Percentiles rank a stretch among this genome's conserved stretches.
Evolutionary conservation across 2,113 vertebrate genomes (phyloP).

Genomic region (Dicrurus megarhynchus): DNA sequence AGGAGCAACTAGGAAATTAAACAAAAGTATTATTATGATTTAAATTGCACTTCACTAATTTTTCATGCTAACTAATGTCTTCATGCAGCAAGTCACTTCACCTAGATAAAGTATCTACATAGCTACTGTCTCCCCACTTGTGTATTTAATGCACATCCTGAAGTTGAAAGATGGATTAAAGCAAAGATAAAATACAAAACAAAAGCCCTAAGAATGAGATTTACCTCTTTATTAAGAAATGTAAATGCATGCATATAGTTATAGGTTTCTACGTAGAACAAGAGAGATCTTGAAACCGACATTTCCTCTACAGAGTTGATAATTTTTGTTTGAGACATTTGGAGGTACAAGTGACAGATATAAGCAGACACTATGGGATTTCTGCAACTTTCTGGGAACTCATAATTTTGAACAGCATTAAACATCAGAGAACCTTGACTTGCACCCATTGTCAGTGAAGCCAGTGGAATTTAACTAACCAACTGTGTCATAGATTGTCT

Average conservation of each 20-base stretch:
- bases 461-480: background rate
- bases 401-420: background rate
- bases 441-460: background rate
- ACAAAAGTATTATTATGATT: background rate
- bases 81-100: background rate
- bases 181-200: background rate
- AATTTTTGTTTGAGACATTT: background rate
- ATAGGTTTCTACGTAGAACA: background rate
- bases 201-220: background rate
- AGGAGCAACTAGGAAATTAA: background rate
- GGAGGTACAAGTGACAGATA: background rate
- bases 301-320: background rate
- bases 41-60: background rate
- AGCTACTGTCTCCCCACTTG: background rate
- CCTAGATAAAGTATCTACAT: background rate
- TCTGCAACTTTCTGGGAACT: background rate
- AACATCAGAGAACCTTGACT: background rate
- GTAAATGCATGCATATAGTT: background rate
- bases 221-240: background rate
- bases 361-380: background rate
- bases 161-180: background rate
- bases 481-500: background rate
- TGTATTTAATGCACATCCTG: background rate
- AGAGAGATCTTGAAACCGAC: background rate
- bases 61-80: background rate